A percentile compares a stretch with the other conserved stretches of the same genome.
phyloP scores from a whole-genome alignment of 2,113 vertebrate genomes.

The Cyphomyrus discorhynchus region DNA sequence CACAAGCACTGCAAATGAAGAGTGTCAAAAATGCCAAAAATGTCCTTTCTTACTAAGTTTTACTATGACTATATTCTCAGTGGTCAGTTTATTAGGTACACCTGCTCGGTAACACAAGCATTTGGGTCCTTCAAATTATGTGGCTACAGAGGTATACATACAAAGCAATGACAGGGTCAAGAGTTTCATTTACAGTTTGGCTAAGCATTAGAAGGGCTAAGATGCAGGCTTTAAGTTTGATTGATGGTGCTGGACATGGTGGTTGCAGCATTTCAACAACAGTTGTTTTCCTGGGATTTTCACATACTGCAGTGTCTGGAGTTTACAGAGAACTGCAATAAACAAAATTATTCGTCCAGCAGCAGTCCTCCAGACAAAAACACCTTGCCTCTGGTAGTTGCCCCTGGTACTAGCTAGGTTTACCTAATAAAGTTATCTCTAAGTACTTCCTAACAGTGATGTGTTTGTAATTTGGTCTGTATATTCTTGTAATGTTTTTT shows the following conservation, averaged over 20 bases:
- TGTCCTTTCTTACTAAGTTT: background rate
- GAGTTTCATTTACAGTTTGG: background rate
- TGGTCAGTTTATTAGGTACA: background rate
- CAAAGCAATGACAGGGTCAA: background rate
- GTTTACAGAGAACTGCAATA: background rate
- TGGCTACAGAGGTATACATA: background rate
- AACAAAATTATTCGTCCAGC: background rate
- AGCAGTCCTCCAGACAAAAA: background rate
- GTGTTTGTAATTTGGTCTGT: background rate
- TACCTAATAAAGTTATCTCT: background rate
- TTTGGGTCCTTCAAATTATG: background rate
- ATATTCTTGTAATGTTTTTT: conserved; percentile 9
- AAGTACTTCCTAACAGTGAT: background rate
- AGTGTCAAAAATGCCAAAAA: background rate
- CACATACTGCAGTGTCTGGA: background rate
- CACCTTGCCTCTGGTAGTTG: background rate
- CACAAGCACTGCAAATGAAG: background rate
- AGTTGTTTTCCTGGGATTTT: background rate
- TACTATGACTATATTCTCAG: background rate
- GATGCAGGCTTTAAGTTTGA: background rate
- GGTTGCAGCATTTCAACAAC: background rate
- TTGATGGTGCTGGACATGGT: background rate
- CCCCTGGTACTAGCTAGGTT: background rate
- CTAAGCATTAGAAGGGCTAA: background rate
- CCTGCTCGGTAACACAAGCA: background rate